Evolutionary conservation across 2,113 vertebrate genomes (phyloP), one percentile per base, ranked within the genome.

Genomic region (Piprites chloris): DNA sequence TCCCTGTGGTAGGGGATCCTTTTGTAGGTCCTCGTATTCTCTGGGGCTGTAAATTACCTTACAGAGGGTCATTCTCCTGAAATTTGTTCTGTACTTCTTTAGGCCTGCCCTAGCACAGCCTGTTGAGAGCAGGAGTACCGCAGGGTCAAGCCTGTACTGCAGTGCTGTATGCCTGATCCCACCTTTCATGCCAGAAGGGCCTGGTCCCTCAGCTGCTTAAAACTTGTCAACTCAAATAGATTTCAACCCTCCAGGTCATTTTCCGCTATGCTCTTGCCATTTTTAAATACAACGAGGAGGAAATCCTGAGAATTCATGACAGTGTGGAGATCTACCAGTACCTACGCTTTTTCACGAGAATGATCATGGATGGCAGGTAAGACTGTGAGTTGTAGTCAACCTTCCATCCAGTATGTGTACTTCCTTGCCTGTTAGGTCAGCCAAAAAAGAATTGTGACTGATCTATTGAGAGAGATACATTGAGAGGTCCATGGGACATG

Each of bases 281-380:
- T 94, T 99, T 99, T 96, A 99, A 99, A 95, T 99, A 99, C 97
- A 99, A 99, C 0, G 99, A 99, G 93, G 98, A 99, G 16, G 98
- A 98, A 94, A 98, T 99, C 74, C 97, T 99, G 84, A 98, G 98
- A 95, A 98, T 99, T 79, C 97, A 98, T 7, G 98, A 99, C 66
- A 96, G 93, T 23, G 96, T 98, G 81, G 99, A 99, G 95, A 98
- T 99, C 90, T 99, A 99, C 97, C 99, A 99, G 73, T 99, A 99
- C 83, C 98, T 99, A 20, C 98, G 98, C 44, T 98, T 99, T 96
- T 99, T 99, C 96, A 99, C 99, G 6, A 99, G 98, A 97, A 99
- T 99, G 50, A 98, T 99, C 63, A 96, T 71, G 10, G 98, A 99
- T 63, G 94, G 98, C 97, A 98, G 98, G 99, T 99, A 97, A 94